phyloP scores from a whole-genome alignment of 2,113 vertebrate species.

The Ondatra zibethicus region DNA sequence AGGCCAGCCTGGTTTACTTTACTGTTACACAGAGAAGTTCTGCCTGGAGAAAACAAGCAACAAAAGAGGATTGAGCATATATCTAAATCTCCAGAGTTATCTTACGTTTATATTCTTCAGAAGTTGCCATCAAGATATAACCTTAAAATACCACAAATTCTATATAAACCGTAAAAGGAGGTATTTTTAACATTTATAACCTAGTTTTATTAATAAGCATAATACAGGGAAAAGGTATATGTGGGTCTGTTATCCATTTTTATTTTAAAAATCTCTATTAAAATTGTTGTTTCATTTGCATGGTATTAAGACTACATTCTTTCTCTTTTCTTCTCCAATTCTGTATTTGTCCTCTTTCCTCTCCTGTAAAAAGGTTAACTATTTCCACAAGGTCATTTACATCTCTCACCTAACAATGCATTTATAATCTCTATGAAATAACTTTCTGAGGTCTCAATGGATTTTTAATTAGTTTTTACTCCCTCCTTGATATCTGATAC shows the following conservation, averaged over 20 bases:
- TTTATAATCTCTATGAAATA: background rate
- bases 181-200: background rate
- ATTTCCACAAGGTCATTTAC: background rate
- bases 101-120: background rate
- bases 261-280: background rate
- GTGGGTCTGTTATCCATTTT: background rate
- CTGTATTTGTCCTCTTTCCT: background rate
- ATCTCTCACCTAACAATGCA: background rate
- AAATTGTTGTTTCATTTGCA: background rate
- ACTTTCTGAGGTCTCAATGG: background rate
- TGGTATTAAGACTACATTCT: background rate
- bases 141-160: background rate
- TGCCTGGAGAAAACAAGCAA: background rate
- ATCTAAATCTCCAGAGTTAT: background rate
- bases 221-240: too few relatives aligned
- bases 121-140: constrained; percentile 10
- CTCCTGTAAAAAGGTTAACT: background rate
- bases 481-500: background rate
- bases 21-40: background rate
- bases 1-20: background rate
- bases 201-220: background rate
- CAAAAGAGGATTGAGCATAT: background rate
- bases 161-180: background rate
- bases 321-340: background rate
- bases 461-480: background rate